Base-by-base conservation (phyloP, 1,140 invertebrate genomes). In the Lethrus apterus region DNA sequence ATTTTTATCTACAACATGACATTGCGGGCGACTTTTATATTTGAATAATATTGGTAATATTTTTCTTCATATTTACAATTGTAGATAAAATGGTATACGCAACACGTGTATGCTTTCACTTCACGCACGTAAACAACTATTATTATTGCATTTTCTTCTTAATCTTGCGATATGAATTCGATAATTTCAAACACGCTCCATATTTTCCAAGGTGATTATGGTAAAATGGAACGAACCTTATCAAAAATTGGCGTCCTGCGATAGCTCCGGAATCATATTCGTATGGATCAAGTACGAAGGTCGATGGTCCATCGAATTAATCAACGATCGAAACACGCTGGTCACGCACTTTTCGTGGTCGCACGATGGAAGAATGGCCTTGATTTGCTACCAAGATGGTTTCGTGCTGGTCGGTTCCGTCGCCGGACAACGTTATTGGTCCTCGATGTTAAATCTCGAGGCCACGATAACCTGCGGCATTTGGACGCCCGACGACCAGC, bases 201-300 rank as follows among this genome's bases (percentile, higher is more conserved):
- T 34, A 33, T 46, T 24, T 51, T 70, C 72, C 1, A 69, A 96
- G 93, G 89, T 96, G 19, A 91, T 92, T 30, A 70, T 97, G 23
- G 93, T 98, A 13, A 91, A 92, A 71, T 99, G 96, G 96, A 99
- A 98, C 71, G 92, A 95, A 68, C 92, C 94, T 0, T 98, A 97
- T 68, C 93, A 98, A 70, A 98, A 98, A 68, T 65, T 99, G 46
- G 94, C 94, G 2, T 95, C 93, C 3, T 98, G 94, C 70, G 96
- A 98, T 73, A 91, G 86, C 57, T 93, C 90, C 1, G 96, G 96
- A 9, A 91, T 98, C 20, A 98, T 98, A 59, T 99, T 98, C 69
- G 93, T 99, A 3, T 98, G 96, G 95, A 97, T 97, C 52, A 97
- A 97, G 65, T 98, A 98, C 67, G 95, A 98, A 65, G 93, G 94